Evolutionary conservation across 2,797 vertebrate genomes (phyloP), one percentile per base, ranked within the genome.

Genomic region (Sitta carolinensis): DNA sequence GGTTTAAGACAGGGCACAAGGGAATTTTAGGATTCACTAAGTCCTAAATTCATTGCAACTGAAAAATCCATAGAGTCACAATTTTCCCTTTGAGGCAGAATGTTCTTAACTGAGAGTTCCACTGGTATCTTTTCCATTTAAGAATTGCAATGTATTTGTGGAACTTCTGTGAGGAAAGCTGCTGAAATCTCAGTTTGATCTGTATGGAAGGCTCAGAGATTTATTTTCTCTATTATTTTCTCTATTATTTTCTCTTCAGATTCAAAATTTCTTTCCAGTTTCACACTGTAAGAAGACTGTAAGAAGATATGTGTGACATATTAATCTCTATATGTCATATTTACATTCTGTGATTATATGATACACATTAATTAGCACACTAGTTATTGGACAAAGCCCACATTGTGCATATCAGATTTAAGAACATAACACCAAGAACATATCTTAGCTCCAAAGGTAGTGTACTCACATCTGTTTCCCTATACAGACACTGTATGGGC

Each of bases 311-410:
- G 66, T 84, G 80, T 94, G 66, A 38, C 67, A 11, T 51, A 80
- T 87, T 94, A 80, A 90, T 91, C 47, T 59, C 84, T 70, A 74
- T 58, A 48, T 84, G 76, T 73, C 76, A 79, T 95, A 80, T 92
- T 97, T 95, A 91, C 51, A 47, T 30, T 84, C 94, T 94, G 78
- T 61, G 66, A 84, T 81, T 40, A 25, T 11, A 13, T 47, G 20
- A 11, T 90, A 59, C 30, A 42, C 38, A 85, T 94, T 90, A 64
- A 36, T 36, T 36, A 36, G 36, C 36, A 36, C 36, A 36, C 25
- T 62, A 55, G 16, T 93, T 95, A 87, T 87, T 96, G 84, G 91
- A 73, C 93, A 78, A 95, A 96, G 89, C 73, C 34, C 92, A 63
- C 27, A 2, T 29, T 88, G 47, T 67, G 29, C 92, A 70, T 89